Base-by-base conservation (phyloP, 1,140 invertebrate species). In the Sarcophaga bullata region DNA sequence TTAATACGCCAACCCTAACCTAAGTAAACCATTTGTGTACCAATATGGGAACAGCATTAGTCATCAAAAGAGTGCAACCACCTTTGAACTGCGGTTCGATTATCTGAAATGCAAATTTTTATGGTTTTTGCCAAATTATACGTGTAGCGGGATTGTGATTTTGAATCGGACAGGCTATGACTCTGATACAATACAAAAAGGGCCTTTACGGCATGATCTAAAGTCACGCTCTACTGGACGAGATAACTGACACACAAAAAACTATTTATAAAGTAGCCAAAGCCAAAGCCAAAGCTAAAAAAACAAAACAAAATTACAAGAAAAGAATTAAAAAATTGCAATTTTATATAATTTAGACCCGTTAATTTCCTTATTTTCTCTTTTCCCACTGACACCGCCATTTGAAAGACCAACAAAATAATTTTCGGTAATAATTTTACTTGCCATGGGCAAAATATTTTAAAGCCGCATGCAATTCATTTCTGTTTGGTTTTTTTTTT, bases 41-140 rank as follows among this genome's bases (percentile, higher is more conserved):
- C 25, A 37, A 37, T 37, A 37, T 4, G 25, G 25, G 25, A 37
- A 37, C 25, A 37, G 25, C 25, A 37, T 37, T 37, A 37, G 25
- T 37, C 25, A 37, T 37, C 25, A 11, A 58, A 58, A 13, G 7
- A 58, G 1, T n/a, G 6, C 54, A 13, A 13, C 54, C 15, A 15
- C 15, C 7, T 58, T 58, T n/a, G 54, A 7, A 13, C 15, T 13
- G n/a, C 7, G 2, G 54, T n/a, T 58, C 11, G 54, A 58, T 58
- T 58, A 58, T 58, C 54, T n/a, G 54, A 58, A 58, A 58, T 58
- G 54, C 54, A 15, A 58, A 58, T 58, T 58, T 58, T 58, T n/a
- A n/a, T 58, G 0, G 0, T 58, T 58, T 58, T 58, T 7, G 54
- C 11, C 54, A 37, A 37, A 37, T 37, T 37, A 37, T 37, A 37